Percentiles rank a stretch among this genome's conserved stretches.
Evolutionary conservation across 2,888 invertebrate species (phyloP).

Genomic region (Branchipolynoe longqiensis): DNA sequence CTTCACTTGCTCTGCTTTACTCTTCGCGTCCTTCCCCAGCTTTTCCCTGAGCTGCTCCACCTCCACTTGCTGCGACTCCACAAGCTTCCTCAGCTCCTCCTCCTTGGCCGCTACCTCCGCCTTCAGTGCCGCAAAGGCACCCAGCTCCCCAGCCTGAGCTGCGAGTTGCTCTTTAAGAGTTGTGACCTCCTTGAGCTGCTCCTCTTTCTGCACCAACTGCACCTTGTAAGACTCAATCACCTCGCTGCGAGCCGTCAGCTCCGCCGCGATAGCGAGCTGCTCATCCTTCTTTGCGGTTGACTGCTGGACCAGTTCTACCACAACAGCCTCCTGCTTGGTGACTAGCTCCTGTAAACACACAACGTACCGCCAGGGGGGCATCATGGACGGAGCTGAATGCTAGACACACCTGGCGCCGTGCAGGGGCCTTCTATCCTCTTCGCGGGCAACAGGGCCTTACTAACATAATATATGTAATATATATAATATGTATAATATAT

Average conservation of each 20-base stretch:
- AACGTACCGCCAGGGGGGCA: too few relatives aligned
- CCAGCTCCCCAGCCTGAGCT: not conserved
- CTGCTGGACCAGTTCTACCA: constrained; percentile 39
- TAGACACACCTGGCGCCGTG: too few relatives aligned
- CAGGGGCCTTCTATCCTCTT: too few relatives aligned
- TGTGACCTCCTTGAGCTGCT: constrained; percentile 19
- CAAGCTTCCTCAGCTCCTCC: constrained; percentile 4
- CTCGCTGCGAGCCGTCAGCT: not conserved
- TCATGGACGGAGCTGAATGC: too few relatives aligned
- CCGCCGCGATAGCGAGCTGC: not conserved
- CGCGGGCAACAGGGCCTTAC: too few relatives aligned
- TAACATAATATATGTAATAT: too few relatives aligned
- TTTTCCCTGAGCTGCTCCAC: constrained; percentile 4
- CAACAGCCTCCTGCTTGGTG: constrained; percentile 15
- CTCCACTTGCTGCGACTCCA: not conserved
- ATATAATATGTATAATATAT: too few relatives aligned
- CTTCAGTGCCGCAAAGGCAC: not conserved
- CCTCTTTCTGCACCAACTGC: not conserved
- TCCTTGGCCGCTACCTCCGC: constrained; percentile 26
- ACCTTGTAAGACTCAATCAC: not conserved
- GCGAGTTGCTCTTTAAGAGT: constrained; percentile 8
- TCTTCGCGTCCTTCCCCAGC: constrained; percentile 21
- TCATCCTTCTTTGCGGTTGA: not conserved
- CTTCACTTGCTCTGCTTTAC: constrained; percentile 33
- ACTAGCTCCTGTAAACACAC: constrained; percentile 27